phyloP scores from a whole-genome alignment of 2,888 invertebrate species.

The Dyspetes luteomarginatus region DNA sequence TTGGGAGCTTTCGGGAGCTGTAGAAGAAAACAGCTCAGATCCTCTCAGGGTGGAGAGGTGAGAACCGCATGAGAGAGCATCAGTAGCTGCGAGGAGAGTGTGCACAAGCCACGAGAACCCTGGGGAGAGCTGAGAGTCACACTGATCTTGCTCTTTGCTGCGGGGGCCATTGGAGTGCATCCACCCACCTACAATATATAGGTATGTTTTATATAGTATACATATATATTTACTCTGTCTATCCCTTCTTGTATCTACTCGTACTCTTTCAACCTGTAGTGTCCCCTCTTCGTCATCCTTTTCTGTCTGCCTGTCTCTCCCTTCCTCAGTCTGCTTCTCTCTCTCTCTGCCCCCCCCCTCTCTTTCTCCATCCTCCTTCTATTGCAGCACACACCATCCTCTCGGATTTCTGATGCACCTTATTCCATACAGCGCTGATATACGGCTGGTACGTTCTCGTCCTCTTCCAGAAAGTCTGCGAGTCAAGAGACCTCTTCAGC shows the following conservation, averaged over 20 bases:
- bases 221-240: conserved; percentile 7
- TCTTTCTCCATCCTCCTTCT: conserved; percentile 50
- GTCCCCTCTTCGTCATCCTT: not conserved
- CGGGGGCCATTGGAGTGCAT: conserved; percentile 76
- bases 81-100: conserved; percentile 59
- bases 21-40: conserved; percentile 27
- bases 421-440: conserved; percentile 24
- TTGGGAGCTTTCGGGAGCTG: conserved; percentile 36
- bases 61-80: conserved; percentile 74
- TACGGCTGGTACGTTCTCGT: not conserved
- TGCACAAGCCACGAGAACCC: conserved; percentile 68
- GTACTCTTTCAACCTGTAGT: conserved; percentile 27
- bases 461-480: conserved; percentile 32
- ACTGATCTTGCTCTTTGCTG: conserved; percentile 81
- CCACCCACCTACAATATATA: conserved; percentile 61
- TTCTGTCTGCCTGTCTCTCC: conserved; percentile 27
- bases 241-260: not conserved
- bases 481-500: conserved; percentile 47
- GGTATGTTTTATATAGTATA: conserved; percentile 10
- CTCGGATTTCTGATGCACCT: conserved; percentile 57
- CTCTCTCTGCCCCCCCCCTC: conserved; percentile 54
- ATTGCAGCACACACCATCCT: conserved; percentile 32
- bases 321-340: conserved; percentile 30
- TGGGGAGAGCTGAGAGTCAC: conserved; percentile 78
- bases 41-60: conserved; percentile 64